Base-by-base conservation (phyloP, 1,140 invertebrate species). In the Lucilia cuprina region DNA sequence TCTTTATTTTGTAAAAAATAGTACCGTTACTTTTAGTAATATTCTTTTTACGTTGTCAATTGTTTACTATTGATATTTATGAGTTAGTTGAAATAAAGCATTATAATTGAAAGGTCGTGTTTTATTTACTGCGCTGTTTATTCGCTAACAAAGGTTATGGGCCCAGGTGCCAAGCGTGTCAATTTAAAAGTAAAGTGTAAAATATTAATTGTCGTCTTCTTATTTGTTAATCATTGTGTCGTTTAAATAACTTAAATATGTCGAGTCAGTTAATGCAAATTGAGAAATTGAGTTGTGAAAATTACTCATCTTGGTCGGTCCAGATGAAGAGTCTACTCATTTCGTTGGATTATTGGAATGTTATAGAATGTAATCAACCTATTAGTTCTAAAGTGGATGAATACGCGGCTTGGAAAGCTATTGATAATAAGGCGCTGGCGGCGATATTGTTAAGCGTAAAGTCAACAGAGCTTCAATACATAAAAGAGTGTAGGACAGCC, bases 401-500 rank as follows among this genome's bases (percentile, higher is more conserved):
- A 12, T 77, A 35, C 47, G 7, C 12, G 5, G 25, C 25, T 30
- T 30, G 25, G 25, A 30, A 30, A 30, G 25, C 25, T 30, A 49
- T 8, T 9, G 78, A 84, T 21, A 50, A n/a, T 17, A 84, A 84
- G 17, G 84, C 84, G 8, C 70, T 82, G 13, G 84, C 65, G 5
- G 75, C 74, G 17, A 84, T 84, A 17, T 82, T 21, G 7, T 70
- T 84, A 13, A 34, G 30, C 14, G 83, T 84, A 34, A 84, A 84
- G n/a, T 34, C 84, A 7, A 47, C 35, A 50, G 78, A 84, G 19
- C 21, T 84, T 14, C 82, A 74, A 13, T 55, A 82, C 17, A 82
- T 84, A 10, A 84, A 84, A 60, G 75, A 77, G 25, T 84, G 34
- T 50, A 34, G 5, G 2, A 74, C 55, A 30, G 84, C 84, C 7